phyloP scores from a whole-genome alignment of 2,113 vertebrate genomes.

The Hippocampus barbouri region DNA sequence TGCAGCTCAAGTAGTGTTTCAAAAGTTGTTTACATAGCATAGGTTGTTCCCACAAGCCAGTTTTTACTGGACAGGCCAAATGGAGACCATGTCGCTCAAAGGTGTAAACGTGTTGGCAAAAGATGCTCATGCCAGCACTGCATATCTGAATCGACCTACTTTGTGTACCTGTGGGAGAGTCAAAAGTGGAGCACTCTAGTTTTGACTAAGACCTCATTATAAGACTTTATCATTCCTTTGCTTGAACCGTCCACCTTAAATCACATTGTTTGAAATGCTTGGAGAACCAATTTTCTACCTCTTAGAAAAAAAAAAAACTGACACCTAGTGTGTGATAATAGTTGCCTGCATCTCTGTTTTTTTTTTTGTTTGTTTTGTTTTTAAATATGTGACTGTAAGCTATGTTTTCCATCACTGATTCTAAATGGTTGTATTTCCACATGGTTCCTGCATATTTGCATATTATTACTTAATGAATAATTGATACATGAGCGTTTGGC shows the following conservation, averaged over 20 bases:
- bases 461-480: conserved; percentile 55
- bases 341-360: no score
- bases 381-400: neutral
- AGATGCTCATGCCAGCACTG: neutral
- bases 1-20: neutral
- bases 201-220: conserved; percentile 8
- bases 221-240: neutral
- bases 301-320: no score
- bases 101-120: neutral
- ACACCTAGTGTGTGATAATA: no score
- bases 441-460: neutral
- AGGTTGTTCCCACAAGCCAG: neutral
- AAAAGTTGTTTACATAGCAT: neutral
- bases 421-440: neutral
- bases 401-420: neutral
- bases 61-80: neutral
- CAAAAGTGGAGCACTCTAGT: conserved; percentile 10
- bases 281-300: neutral
- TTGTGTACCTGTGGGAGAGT: conserved; percentile 13
- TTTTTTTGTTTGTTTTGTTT: no score
- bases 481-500: conserved; percentile 46
- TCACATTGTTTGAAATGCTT: neutral
- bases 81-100: neutral
- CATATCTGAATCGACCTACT: conserved; percentile 13
- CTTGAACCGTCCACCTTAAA: neutral